Evolutionary conservation across 2,888 invertebrate species (phyloP), one percentile per base, ranked within the genome.

Genomic region (Cabera pusaria): DNA sequence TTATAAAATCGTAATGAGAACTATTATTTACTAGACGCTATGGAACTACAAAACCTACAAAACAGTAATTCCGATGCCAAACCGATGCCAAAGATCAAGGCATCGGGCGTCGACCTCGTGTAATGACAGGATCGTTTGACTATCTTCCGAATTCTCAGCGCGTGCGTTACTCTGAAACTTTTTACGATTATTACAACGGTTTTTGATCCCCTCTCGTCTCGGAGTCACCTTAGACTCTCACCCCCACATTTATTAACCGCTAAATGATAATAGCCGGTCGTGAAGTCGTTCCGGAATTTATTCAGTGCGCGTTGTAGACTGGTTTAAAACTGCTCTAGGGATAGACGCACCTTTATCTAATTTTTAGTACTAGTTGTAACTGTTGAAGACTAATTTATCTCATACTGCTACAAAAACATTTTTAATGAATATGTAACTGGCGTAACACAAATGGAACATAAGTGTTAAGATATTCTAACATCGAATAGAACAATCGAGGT

Each of bases 171-270:
- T 76, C 72, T 59, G 60, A 72, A 82, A 83, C 77, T 81, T 84
- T 82, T 84, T 84, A 83, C 77, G 84, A 75, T 82, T 83, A 84
- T 81, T 76, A 67, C 79, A 69, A 72, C 72, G 79, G 76, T 79
- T 82, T 80, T 78, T 80, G 80, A 79, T 77, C 76, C 80, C 68
- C 66, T 67, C 68, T 62, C 66, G 66, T 63, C 60, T 60, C 53
- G 59, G 63, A 64, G 67, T 68, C 72, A 75, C 79, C 78, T 79
- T 73, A 64, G 70, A 67, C 68, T 70, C 72, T 70, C 59, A 58
- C 71, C 72, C 71, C 65, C 64, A 65, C 76, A 72, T 79, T 80
- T 81, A 80, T 81, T 78, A 80, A 76, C 81, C 78, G 75, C 79
- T 77, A 78, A 81, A 82, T 79, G 81, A 74, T 80, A 78, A 79